Evolutionary conservation across 2,113 vertebrate genomes (phyloP).

Genomic region (Leptosomus discolor): DNA sequence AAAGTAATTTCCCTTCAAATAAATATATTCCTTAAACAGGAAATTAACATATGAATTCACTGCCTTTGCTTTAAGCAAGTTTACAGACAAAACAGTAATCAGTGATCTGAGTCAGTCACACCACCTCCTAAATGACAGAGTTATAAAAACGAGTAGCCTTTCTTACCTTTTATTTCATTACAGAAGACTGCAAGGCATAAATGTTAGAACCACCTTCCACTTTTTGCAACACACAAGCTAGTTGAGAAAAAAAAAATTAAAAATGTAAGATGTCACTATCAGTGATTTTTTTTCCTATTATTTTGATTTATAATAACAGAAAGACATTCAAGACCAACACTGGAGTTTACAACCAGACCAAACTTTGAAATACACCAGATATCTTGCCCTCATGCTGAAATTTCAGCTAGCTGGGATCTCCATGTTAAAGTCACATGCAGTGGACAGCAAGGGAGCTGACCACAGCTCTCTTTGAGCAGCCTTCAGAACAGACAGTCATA

Average conservation of each 20-base stretch:
- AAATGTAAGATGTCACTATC: neutral
- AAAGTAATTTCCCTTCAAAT: neutral
- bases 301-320: slow-evolving; percentile 13
- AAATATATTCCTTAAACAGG: neutral
- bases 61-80: neutral
- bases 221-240: neutral
- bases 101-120: neutral
- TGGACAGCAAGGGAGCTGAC: neutral
- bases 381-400: neutral
- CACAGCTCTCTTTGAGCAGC: neutral
- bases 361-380: neutral
- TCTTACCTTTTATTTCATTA: neutral
- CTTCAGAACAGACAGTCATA: neutral
- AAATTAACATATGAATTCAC: neutral
- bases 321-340: neutral
- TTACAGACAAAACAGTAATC: neutral
- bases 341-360: neutral
- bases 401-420: neutral
- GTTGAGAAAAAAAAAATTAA: neutral
- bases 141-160: neutral
- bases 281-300: neutral
- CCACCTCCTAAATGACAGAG: neutral
- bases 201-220: neutral
- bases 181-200: neutral
- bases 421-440: neutral